phyloP scores from a whole-genome alignment of 1,140 invertebrate species.

The Carposina sasakii region DNA sequence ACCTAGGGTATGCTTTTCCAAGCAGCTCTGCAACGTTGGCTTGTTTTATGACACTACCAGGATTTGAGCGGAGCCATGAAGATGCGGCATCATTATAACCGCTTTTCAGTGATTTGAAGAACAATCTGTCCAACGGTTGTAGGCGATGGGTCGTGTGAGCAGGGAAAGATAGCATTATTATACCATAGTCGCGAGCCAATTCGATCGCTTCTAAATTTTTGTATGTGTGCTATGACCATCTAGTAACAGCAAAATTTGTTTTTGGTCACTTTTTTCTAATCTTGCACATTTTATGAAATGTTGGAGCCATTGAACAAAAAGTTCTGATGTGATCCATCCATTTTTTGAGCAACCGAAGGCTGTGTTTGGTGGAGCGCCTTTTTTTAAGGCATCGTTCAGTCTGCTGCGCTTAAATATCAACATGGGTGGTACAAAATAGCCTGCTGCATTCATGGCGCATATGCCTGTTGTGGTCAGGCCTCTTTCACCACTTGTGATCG shows the following conservation, averaged over 20 bases:
- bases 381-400: slow-evolving; percentile 13
- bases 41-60: too few species aligned
- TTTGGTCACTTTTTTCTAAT: slow-evolving; percentile 25
- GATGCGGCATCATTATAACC: too few species aligned
- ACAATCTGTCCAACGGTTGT: too few species aligned
- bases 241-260: slow-evolving; percentile 29
- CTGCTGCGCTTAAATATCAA: slow-evolving; percentile 38
- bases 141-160: neutral
- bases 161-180: neutral
- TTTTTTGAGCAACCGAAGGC: neutral
- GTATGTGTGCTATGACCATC: slow-evolving; percentile 39
- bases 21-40: too few species aligned
- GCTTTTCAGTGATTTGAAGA: too few species aligned
- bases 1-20: too few species aligned
- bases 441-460: slow-evolving; percentile 32
- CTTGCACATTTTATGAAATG: slow-evolving; percentile 10
- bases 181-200: slow-evolving; percentile 18
- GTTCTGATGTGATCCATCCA: slow-evolving; percentile 9
- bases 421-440: slow-evolving; percentile 42
- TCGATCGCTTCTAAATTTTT: slow-evolving; percentile 31
- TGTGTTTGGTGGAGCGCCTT: slow-evolving; percentile 18
- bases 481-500: slow-evolving; percentile 25
- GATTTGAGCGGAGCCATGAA: too few species aligned
- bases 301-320: slow-evolving; percentile 4
- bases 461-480: neutral